Percentiles rank a stretch among this genome's conserved stretches.
phyloP scores from a whole-genome alignment of 2,888 invertebrate species.

The Exephanes ischioxanthus region DNA sequence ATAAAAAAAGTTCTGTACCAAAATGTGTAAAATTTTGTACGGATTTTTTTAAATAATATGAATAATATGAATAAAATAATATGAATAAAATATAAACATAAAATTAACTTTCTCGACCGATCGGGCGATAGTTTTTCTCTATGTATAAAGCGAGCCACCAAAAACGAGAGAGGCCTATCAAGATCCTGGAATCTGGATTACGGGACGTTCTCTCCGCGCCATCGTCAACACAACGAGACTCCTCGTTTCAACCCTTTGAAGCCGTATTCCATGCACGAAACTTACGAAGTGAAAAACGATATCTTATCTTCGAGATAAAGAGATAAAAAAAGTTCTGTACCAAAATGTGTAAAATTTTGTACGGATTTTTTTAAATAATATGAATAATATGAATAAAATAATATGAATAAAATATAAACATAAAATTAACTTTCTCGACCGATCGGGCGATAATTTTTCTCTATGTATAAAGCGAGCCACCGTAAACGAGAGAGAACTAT shows the following conservation, averaged over 20 bases:
- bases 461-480: not conserved
- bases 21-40: too few relatives aligned
- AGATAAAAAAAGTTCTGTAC: too few relatives aligned
- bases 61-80: not conserved
- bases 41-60: too few relatives aligned
- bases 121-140: not conserved
- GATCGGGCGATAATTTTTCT: not conserved
- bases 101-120: not conserved
- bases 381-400: too few relatives aligned
- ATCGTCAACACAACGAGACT: not conserved
- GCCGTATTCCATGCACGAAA: not conserved
- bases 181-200: constrained; percentile 28
- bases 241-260: not conserved
- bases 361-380: too few relatives aligned
- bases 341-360: too few relatives aligned
- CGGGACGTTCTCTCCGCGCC: not conserved
- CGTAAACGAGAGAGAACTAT: constrained; percentile 26
- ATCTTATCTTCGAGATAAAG: too few relatives aligned
- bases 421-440: too few relatives aligned
- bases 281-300: not conserved
- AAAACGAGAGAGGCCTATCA: constrained; percentile 33
- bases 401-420: too few relatives aligned
- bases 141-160: not conserved
- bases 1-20: too few relatives aligned
- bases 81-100: not conserved